Base-by-base conservation (phyloP, 1,140 invertebrate species). In the Harlomillsia oculata region DNA sequence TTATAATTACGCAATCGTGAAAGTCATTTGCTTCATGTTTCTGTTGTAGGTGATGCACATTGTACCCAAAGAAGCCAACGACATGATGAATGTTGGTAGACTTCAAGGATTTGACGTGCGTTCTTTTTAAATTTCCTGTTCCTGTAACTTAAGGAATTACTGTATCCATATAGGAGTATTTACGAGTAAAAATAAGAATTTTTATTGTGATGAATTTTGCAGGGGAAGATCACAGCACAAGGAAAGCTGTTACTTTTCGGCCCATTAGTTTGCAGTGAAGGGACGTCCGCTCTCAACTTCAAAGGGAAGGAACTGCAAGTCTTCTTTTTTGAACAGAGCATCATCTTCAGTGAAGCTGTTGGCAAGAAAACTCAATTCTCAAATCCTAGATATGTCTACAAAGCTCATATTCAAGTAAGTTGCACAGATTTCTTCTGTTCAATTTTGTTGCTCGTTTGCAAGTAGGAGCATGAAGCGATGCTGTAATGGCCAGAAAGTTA, bases 1-100 rank as follows among this genome's bases (percentile, higher is more conserved):
- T n/a, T n/a, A n/a, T n/a, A n/a, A n/a, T n/a, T n/a, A n/a, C n/a
- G n/a, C n/a, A n/a, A n/a, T n/a, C n/a, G n/a, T n/a, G n/a, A n/a
- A n/a, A n/a, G n/a, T n/a, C n/a, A n/a, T n/a, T n/a, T n/a, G n/a
- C n/a, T n/a, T n/a, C n/a, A n/a, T n/a, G n/a, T n/a, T n/a, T n/a
- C n/a, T n/a, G n/a, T n/a, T n/a, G n/a, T n/a, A 48, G 30, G 45
- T 48, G n/a, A 97, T 88, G 78, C 79, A 84, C 66, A 81, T 92
- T 34, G 91, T 97, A 56, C 94, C 94, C 6, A 97, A 98, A 75
- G 84, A 85, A 54, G 95, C 95, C 56, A 94, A 99, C 74, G 93
- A 98, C 70, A 97, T 98, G 94, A 97, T 98, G 92, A 92, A 96
- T 71, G 88, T 99, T 44, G 92, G 93, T 13, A 76, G 95, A 54